Base-by-base conservation (phyloP, 2,797 vertebrate genomes). In the Arrhamphus sclerolepis region DNA sequence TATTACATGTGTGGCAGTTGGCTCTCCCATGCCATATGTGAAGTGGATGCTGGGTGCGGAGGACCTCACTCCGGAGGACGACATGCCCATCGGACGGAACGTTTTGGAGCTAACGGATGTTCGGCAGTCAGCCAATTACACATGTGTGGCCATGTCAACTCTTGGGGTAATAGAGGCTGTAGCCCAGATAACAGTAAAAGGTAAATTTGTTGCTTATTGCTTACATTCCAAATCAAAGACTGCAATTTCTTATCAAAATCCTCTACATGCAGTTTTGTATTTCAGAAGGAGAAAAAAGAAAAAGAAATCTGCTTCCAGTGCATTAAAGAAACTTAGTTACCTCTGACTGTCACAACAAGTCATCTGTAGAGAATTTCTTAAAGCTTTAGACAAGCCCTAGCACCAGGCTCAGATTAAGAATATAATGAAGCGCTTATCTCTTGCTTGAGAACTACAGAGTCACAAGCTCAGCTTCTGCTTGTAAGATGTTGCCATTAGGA, bases 21-120 rank as follows among this genome's bases (percentile, higher is more conserved):
- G 98, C 48, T 99, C 98, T 50, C 98, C 97, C 62, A 99, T 99
- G 98, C 98, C 98, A 31, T 99, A 99, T 62, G 98, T 99, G 75
- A 99, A 99, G 82, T 99, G 98, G 98, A 99, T 99, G 97, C 90
- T 99, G 66, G 98, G 98, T 26, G 95, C 97, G 0, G 98, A 99
- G 84, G 98, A 99, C 89, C 90, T 99, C 72, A 98, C 98, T 38
- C 98, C 98, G 8, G 98, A 99, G 79, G 98, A 99, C 73, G 98
- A 99, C 89, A 99, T 99, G 98, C 98, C 98, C 60, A 99, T 99
- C 68, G 98, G 98, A 80, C 94, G 97, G 62, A 99, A 99, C 21
- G 98, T 99, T 60, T 90, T 99, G 84, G 98, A 99, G 82, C 94
- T 99, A 46, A 98, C 97, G 11, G 97, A 99, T 78, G 97, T 99